Conservation (phyloP, 2,888 invertebrate genomes). For the Drosophila fungiperda region DNA sequence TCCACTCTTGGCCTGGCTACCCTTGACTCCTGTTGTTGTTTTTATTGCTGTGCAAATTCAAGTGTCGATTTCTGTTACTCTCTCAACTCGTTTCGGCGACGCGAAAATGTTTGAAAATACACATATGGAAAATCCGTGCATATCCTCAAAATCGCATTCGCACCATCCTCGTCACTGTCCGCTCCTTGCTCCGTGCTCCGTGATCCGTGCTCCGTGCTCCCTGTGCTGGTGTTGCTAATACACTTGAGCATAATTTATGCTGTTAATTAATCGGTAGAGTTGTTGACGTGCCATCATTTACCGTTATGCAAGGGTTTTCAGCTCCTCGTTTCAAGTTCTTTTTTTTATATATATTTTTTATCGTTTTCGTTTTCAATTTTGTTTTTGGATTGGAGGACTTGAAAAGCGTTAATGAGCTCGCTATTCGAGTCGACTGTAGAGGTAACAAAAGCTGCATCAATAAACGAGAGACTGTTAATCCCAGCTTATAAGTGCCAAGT, state of each 20-base stretch:
- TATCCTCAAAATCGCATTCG: slow-evolving; percentile 36
- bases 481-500: slow-evolving; percentile 3
- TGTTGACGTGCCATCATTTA: slow-evolving; percentile 50
- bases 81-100: slow-evolving; percentile 48
- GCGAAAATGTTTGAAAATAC: slow-evolving; percentile 54
- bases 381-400: slow-evolving; percentile 37
- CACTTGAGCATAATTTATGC: slow-evolving; percentile 81
- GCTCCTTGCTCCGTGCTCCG: background rate
- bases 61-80: slow-evolving; percentile 70
- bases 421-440: slow-evolving; percentile 34
- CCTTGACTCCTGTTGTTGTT: slow-evolving; percentile 8
- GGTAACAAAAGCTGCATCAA: slow-evolving; percentile 10
- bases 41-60: slow-evolving; percentile 44
- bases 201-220: background rate
- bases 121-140: slow-evolving; percentile 51
- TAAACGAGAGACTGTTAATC: slow-evolving; percentile 21
- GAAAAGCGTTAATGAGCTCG: slow-evolving; percentile 56
- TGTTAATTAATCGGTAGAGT: slow-evolving; percentile 72
- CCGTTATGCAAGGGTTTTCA: slow-evolving; percentile 30
- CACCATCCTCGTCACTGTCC: background rate
- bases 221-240: slow-evolving; percentile 67
- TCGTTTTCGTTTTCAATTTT: slow-evolving; percentile 40
- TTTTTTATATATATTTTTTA: background rate
- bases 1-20: background rate
- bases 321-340: background rate